Conservation (phyloP, 2,888 invertebrate species). For the Apodemia mormo region DNA sequence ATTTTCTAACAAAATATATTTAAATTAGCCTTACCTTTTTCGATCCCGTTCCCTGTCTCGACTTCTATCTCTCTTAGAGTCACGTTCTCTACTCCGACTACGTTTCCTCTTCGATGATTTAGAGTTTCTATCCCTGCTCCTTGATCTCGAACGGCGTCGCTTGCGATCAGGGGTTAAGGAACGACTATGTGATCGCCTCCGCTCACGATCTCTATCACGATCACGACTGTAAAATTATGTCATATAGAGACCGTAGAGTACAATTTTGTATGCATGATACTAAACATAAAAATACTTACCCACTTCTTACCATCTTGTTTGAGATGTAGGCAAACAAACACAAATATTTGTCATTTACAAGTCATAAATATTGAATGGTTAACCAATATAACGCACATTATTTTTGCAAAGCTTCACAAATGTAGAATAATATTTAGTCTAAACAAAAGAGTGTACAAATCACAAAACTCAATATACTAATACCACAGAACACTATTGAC, state of each 20-base stretch:
- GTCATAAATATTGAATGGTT: not conserved
- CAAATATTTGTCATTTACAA: not conserved
- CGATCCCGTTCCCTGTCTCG: constrained; percentile 69
- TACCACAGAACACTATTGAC: no score
- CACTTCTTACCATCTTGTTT: constrained; percentile 63
- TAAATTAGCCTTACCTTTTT: constrained; percentile 60
- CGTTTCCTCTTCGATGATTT: constrained; percentile 84
- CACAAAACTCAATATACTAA: no score
- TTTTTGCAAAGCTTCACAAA: not conserved
- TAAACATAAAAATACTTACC: constrained; percentile 50
- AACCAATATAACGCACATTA: not conserved
- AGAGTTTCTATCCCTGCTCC: constrained; percentile 81
- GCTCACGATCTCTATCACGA: constrained; percentile 68
- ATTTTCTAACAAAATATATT: no score
- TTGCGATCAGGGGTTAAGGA: constrained; percentile 82
- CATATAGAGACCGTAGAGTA: not conserved
- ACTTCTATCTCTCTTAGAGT: constrained; percentile 79
- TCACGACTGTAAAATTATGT: constrained; percentile 55
- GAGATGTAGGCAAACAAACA: not conserved
- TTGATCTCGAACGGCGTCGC: constrained; percentile 79
- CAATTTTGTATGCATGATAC: not conserved
- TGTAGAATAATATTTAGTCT: no score
- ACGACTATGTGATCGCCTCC: constrained; percentile 83
- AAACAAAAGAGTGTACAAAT: no score
- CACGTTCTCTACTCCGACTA: constrained; percentile 85